Conservation (phyloP, 1,140 invertebrate species). For the Camponotus vicinus region DNA sequence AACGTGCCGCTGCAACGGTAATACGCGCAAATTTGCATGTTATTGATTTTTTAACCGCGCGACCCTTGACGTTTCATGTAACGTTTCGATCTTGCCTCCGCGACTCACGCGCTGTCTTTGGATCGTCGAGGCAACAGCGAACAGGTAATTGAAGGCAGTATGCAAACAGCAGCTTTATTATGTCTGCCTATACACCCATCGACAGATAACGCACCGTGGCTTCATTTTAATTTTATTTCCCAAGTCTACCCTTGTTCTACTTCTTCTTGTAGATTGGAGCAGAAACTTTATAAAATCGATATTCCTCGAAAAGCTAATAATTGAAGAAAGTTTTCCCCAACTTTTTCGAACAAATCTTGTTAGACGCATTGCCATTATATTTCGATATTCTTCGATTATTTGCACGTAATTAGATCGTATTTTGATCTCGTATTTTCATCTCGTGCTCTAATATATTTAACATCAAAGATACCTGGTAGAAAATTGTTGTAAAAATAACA, state of each 20-base stretch:
- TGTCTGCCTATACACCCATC: conserved; percentile 26
- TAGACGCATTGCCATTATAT: conserved; percentile 26
- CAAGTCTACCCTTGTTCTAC: neutral
- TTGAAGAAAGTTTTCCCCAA: conserved; percentile 42
- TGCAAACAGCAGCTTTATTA: conserved; percentile 54
- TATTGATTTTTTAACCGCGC: conserved; percentile 53
- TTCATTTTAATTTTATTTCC: conserved; percentile 27
- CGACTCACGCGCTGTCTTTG: conserved; percentile 31
- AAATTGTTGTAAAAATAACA: neutral
- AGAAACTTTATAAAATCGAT: conserved; percentile 37
- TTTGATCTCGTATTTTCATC: neutral
- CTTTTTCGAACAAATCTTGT: conserved; percentile 35
- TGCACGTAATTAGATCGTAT: conserved; percentile 11
- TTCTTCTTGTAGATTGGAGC: neutral
- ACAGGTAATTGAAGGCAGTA: conserved; percentile 33
- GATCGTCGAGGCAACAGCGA: conserved; percentile 32
- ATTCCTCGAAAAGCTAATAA: conserved; percentile 40
- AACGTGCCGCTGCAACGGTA: conserved; percentile 27
- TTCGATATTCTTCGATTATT: conserved; percentile 14
- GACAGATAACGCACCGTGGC: conserved; percentile 12
- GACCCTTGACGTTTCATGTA: conserved; percentile 50
- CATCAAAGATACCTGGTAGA: neutral
- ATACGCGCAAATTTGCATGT: conserved; percentile 53
- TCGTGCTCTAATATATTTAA: neutral
- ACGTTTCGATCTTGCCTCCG: conserved; percentile 16